Percentiles rank a stretch among this genome's conserved stretches.
These are phyloP conservation scores for Corydoras sp. DNA, from an alignment of 2,113 vertebrate genomes.

Conservation along the genomic window DNA sequence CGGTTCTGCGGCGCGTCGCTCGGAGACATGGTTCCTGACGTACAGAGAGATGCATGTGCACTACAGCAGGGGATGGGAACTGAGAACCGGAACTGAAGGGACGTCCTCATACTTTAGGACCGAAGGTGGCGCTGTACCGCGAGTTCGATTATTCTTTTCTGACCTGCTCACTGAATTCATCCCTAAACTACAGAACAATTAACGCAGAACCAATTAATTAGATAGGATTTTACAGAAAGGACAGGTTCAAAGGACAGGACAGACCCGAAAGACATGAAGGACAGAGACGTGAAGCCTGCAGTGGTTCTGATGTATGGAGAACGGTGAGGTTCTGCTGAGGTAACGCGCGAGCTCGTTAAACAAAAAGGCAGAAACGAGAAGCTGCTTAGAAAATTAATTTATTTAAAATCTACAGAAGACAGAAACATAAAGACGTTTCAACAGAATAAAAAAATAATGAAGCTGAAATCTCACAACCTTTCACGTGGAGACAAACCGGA, in stretches of 20 bases:
- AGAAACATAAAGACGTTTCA: constrained; percentile 72
- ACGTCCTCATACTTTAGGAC: too few relatives aligned
- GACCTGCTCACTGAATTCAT: too few relatives aligned
- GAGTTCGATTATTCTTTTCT: too few relatives aligned
- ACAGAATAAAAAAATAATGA: constrained; percentile 53
- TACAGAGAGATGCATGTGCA: constrained; percentile 8
- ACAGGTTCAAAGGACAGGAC: constrained; percentile 48
- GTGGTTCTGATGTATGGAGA: constrained; percentile 38
- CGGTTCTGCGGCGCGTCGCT: neutral
- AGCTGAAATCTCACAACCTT: constrained; percentile 7
- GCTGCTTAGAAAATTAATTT: constrained; percentile 72
- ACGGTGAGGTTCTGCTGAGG: too few relatives aligned
- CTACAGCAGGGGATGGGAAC: neutral
- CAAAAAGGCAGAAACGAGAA: constrained; percentile 75
- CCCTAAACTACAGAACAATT: too few relatives aligned
- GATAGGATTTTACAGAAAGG: neutral
- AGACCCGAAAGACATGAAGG: constrained; percentile 48
- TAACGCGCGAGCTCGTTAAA: too few relatives aligned
- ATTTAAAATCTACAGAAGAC: constrained; percentile 81
- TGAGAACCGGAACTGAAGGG: neutral
- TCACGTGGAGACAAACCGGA: constrained; percentile 1
- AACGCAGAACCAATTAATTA: neutral
- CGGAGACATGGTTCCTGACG: constrained; percentile 4
- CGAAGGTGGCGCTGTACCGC: too few relatives aligned
- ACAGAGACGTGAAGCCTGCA: constrained; percentile 21